These are phyloP conservation scores for Liasis olivaceus DNA, from an alignment of 2,797 vertebrate species.

Conservation along the genomic window DNA sequence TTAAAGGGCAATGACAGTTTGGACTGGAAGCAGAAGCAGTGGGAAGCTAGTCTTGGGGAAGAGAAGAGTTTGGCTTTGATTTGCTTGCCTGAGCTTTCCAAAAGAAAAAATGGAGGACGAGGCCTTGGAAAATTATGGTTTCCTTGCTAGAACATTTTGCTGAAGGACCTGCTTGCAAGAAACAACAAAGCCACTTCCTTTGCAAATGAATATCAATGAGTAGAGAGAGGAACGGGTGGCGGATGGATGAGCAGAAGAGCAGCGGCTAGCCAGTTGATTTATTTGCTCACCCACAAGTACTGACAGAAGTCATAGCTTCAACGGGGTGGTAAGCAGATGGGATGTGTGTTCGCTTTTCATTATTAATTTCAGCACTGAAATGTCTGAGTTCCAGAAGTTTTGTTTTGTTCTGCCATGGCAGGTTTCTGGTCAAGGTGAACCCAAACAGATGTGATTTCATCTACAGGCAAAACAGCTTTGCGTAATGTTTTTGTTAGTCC, in stretches of 20 bases:
- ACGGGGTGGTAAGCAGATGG: constrained; percentile 25
- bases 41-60: background rate
- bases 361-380: constrained; percentile 34
- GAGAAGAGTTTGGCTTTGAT: constrained; percentile 40
- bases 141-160: constrained; percentile 43
- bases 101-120: constrained; percentile 55
- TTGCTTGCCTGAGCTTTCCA: constrained; percentile 62
- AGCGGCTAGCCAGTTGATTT: constrained; percentile 42
- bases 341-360: constrained; percentile 42
- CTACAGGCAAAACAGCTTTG: constrained; percentile 25
- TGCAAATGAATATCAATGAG: constrained; percentile 51
- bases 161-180: constrained; percentile 44
- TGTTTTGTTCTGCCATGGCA: constrained; percentile 13
- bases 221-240: constrained; percentile 30
- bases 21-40: background rate
- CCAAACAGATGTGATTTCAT: constrained; percentile 26
- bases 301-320: constrained; percentile 20
- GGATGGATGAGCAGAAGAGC: background rate
- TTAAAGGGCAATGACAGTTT: background rate
- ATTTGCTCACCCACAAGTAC: constrained; percentile 10
- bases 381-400: background rate
- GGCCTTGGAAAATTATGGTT: constrained; percentile 43
- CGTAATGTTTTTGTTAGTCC: background rate
- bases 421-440: constrained; percentile 44
- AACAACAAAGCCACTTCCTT: constrained; percentile 46